Conservation (phyloP, 2,888 invertebrate genomes). For the Epinotia bilunana region DNA sequence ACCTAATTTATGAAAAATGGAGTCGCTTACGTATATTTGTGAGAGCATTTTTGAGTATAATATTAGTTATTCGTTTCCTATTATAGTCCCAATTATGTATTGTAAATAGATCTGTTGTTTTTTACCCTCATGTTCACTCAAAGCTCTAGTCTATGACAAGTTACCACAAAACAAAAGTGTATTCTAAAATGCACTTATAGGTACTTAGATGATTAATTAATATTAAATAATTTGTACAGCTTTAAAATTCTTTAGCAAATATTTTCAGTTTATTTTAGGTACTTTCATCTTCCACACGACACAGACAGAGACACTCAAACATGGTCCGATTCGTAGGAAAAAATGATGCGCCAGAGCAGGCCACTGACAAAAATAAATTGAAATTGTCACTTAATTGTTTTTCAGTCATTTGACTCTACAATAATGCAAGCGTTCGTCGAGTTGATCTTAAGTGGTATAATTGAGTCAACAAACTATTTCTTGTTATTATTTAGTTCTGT, state of each 20-base stretch:
- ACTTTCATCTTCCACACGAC: conserved; percentile 16
- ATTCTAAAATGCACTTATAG: conserved; percentile 6
- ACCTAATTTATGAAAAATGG: background rate
- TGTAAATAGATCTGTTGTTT: background rate
- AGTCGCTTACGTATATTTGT: too few relatives aligned
- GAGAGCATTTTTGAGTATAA: too few relatives aligned
- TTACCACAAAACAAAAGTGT: conserved; percentile 17
- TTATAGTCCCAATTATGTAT: background rate
- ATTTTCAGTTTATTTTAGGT: conserved; percentile 22
- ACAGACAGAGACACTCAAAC: conserved; percentile 1
- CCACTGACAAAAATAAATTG: background rate
- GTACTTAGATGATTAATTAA: conserved; percentile 12
- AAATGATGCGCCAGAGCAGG: background rate
- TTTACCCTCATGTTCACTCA: background rate
- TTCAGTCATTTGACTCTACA: too few relatives aligned
- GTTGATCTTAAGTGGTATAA: too few relatives aligned
- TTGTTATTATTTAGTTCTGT: too few relatives aligned
- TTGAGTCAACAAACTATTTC: too few relatives aligned
- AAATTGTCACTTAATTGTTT: background rate
- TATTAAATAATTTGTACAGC: conserved; percentile 42
- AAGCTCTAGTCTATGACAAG: conserved; percentile 31
- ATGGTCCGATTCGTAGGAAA: background rate
- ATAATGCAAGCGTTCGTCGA: too few relatives aligned
- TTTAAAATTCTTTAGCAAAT: conserved; percentile 26
- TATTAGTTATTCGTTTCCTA: too few relatives aligned